Conservation (phyloP, 2,888 invertebrate genomes). For the Gasteruption jaculator region DNA sequence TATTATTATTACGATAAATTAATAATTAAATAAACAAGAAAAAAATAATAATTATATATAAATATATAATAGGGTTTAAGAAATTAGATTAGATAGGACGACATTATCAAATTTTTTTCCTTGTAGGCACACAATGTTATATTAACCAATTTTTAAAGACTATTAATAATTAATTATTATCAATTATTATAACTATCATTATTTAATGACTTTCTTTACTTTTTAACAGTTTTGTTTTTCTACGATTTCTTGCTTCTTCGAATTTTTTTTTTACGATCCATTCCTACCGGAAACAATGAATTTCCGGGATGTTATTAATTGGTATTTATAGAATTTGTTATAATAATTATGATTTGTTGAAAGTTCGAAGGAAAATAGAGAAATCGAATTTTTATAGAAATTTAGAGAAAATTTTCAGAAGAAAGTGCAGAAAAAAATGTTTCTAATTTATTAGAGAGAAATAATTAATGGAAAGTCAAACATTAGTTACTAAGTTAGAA, state of each 20-base stretch:
- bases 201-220: slow-evolving; percentile 35
- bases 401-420: no score
- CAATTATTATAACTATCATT: slow-evolving; percentile 29
- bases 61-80: slow-evolving; percentile 31
- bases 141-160: slow-evolving; percentile 39
- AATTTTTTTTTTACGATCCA: no score
- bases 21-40: slow-evolving; percentile 24
- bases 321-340: no score
- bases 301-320: no score
- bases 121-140: slow-evolving; percentile 39
- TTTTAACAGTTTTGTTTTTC: slow-evolving; percentile 17
- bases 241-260: neutral
- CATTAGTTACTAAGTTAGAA: no score
- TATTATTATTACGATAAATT: slow-evolving; percentile 35
- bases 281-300: no score
- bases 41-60: slow-evolving; percentile 19
- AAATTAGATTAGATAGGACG: slow-evolving; percentile 45
- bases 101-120: slow-evolving; percentile 46
- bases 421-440: no score
- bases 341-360: no score
- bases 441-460: no score
- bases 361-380: no score
- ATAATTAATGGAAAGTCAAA: no score
- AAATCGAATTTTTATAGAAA: no score
- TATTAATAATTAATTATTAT: slow-evolving; percentile 40